These are phyloP conservation scores for Carettochelys insculpta DNA, from an alignment of 2,113 vertebrate species.

Conservation along the genomic window DNA sequence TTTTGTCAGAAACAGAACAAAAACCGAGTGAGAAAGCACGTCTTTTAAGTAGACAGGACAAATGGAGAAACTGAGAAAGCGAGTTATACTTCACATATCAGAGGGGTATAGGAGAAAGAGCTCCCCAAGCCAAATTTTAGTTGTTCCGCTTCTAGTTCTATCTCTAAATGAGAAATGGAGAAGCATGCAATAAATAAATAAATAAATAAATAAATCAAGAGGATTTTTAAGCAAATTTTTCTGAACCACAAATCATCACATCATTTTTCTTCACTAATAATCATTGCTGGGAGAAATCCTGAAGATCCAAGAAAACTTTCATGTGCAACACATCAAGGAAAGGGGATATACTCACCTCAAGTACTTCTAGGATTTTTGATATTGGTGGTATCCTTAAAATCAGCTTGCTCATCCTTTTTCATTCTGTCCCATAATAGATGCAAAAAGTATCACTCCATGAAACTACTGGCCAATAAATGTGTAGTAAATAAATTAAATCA, in stretches of 20 bases:
- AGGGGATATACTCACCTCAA: not conserved
- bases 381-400: not conserved
- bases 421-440: too few species aligned
- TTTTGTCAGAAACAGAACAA: not conserved
- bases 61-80: not conserved
- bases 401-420: too few species aligned
- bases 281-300: not conserved
- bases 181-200: not conserved
- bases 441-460: not conserved
- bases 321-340: not conserved
- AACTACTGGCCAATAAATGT: not conserved
- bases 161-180: accelerated
- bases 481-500: not conserved
- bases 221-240: not conserved
- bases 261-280: not conserved
- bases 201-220: not conserved
- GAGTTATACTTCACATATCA: not conserved
- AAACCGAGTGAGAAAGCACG: not conserved
- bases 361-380: not conserved
- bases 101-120: accelerated
- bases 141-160: not conserved
- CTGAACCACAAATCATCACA: not conserved
- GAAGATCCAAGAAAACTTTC: not conserved
- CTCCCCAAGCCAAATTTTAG: not conserved
- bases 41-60: not conserved